phyloP scores from a whole-genome alignment of 2,113 vertebrate genomes.

The Cricetomys ansorgei region DNA sequence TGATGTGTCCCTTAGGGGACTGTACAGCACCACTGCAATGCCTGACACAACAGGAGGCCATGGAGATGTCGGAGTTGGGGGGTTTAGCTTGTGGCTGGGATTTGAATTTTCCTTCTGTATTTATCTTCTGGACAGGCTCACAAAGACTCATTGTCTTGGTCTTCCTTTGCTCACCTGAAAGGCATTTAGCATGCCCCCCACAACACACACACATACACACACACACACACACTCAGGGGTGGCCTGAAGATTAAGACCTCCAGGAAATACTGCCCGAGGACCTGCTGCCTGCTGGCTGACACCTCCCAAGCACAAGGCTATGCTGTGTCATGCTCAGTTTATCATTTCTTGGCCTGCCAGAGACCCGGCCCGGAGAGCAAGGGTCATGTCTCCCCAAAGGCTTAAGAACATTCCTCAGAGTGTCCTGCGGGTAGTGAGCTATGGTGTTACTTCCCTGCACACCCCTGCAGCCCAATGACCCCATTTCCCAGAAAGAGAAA shows the following conservation, averaged over 20 bases:
- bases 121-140: not conserved
- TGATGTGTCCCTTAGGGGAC: not conserved
- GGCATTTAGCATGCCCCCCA: too few species aligned
- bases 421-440: fast-evolving
- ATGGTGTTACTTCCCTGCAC: too few species aligned
- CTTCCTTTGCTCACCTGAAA: not conserved
- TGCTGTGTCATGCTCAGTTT: not conserved
- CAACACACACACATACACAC: not conserved
- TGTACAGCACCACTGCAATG: fast-evolving
- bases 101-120: not conserved
- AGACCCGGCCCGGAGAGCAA: not conserved
- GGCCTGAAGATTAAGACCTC: too few species aligned
- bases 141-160: not conserved
- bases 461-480: not conserved
- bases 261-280: not conserved
- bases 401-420: not conserved
- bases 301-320: not conserved
- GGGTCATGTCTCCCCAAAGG: not conserved
- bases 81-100: not conserved
- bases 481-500: not conserved
- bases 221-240: not conserved
- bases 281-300: not conserved
- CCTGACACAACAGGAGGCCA: fast-evolving
- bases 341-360: not conserved
- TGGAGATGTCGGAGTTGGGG: not conserved